phyloP scores from a whole-genome alignment of 1,140 invertebrate species.

The Aphidius ervi region DNA sequence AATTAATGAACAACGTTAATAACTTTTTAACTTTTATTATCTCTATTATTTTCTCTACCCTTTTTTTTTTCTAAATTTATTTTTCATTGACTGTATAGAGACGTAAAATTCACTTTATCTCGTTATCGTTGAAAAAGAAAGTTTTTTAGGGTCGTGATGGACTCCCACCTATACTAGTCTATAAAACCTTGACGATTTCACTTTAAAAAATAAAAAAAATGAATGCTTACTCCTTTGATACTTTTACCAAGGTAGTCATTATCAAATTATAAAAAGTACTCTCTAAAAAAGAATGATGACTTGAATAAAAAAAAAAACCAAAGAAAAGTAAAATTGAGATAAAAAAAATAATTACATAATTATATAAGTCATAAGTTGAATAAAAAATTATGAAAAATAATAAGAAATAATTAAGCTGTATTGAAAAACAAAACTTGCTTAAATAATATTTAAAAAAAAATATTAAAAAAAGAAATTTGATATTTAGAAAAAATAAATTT shows the following conservation, averaged over 20 bases:
- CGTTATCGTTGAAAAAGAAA: conserved; percentile 26
- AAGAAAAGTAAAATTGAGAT: background rate
- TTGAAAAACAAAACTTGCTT: background rate
- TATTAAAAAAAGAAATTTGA: too few species aligned
- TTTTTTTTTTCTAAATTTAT: background rate
- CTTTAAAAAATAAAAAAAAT: background rate
- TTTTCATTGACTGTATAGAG: background rate
- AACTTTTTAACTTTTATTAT: conserved; percentile 39
- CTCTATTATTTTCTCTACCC: background rate
- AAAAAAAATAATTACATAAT: background rate
- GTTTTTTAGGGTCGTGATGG: conserved; percentile 17
- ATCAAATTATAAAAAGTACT: conserved; percentile 22
- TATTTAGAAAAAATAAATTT: too few species aligned
- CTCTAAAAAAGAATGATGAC: background rate
- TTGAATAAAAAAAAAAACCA: background rate
- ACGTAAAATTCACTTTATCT: conserved; percentile 14
- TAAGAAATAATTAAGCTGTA: background rate
- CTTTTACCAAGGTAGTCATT: conserved; percentile 8
- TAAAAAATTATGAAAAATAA: too few species aligned
- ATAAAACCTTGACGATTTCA: conserved; percentile 7
- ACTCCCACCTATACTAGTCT: background rate
- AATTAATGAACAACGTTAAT: conserved; percentile 29
- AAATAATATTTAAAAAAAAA: too few species aligned
- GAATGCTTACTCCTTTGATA: conserved; percentile 20
- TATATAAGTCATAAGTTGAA: too few species aligned